Base-by-base conservation (phyloP, 1,140 invertebrate genomes). In the Diorhabda carinulata region DNA sequence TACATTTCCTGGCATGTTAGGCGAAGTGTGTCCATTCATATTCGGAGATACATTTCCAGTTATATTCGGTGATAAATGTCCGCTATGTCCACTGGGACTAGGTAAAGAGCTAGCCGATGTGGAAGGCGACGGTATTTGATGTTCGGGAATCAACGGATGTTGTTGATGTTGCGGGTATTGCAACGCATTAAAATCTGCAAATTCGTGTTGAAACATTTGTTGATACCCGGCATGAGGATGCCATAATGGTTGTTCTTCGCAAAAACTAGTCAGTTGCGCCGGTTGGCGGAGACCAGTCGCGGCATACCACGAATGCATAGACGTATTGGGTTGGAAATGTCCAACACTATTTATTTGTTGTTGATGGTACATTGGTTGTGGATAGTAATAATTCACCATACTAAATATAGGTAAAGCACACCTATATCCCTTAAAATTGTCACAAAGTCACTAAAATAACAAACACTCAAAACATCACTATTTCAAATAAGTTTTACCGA, bases 31-130 rank as follows among this genome's bases (percentile, higher is more conserved):
- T 25, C 25, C 25, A 25, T 25, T 25, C 25, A 25, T 25, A 25
- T 25, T 25, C 25, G 25, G 25, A 25, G 25, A 25, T 25, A 25
- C 25, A 25, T 25, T 25, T 25, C 25, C 25, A 25, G 1, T 25
- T 25, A 10, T 78, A 70, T 76, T 77, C 41, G 85, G 83, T 41
- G 84, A 82, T 0, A 83, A 81, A 61, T 84, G 82, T 3, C 81
- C 82, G 40, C 83, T 82, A 3, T 79, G 79, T 68, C 84, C 85
- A 9, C 86, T 84, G 0, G 89, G 89, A 77, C 88, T 90, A 45
- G 87, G 88, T 72, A 89, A 81, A 71, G 90, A 89, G 72, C 88
- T 89, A 2, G 85, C 84, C 59, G 86, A 89, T 6, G 86, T 87
- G 7, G 88, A 89, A 67, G 88, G 86, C 7, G 89, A 82, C 7